Conservation (phyloP, 2,888 invertebrate genomes). For the Oxytorus armatus region DNA sequence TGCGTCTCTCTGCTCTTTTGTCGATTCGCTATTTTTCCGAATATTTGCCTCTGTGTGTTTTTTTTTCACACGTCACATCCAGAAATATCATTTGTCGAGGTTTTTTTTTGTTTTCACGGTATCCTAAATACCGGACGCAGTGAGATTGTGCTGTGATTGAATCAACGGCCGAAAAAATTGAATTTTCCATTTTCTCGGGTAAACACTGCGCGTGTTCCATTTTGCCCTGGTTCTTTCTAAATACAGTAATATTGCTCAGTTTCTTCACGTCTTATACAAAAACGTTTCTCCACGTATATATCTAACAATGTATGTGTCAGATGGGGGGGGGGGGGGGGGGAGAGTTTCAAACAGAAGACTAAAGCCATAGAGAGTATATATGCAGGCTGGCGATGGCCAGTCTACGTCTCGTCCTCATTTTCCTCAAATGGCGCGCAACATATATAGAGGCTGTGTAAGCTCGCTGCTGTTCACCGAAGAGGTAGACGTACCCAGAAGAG, state of each 20-base stretch:
- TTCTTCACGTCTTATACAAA: not conserved
- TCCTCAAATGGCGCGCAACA: slow-evolving; percentile 40
- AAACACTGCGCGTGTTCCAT: not conserved
- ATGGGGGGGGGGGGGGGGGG: not conserved
- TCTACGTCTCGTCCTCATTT: slow-evolving; percentile 51
- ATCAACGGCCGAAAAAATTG: not conserved
- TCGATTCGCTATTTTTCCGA: no score
- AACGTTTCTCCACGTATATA: not conserved
- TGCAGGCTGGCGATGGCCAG: slow-evolving; percentile 34
- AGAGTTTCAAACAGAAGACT: slow-evolving; percentile 38
- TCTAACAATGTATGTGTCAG: not conserved
- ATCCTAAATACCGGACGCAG: no score
- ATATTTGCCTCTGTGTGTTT: no score
- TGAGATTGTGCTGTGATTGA: not conserved
- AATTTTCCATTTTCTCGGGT: slow-evolving; percentile 8
- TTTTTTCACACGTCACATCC: not conserved
- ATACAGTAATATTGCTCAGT: not conserved
- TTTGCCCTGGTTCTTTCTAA: not conserved
- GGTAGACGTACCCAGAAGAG: slow-evolving; percentile 1
- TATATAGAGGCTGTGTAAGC: slow-evolving; percentile 17
- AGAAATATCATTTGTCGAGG: not conserved
- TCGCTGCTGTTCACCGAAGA: slow-evolving; percentile 8
- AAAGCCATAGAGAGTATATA: slow-evolving; percentile 7
- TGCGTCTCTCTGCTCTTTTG: no score
- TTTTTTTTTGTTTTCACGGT: not conserved